Percentiles rank a stretch among this genome's conserved stretches.
Conservation (phyloP, 2,888 invertebrate species). For the Dyspetes luteomarginatus region DNA sequence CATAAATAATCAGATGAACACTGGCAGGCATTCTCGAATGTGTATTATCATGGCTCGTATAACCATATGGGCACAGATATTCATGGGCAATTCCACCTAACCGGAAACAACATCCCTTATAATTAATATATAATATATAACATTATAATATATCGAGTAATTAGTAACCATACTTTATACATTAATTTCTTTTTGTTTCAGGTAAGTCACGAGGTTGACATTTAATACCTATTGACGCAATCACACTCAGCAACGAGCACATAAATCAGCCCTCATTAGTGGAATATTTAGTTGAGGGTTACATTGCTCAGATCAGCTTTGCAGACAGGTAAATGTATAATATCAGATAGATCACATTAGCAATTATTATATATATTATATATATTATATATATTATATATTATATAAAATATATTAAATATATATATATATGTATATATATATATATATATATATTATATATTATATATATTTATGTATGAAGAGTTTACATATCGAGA, state of each 20-base stretch:
- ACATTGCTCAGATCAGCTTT: neutral
- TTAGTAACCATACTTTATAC: neutral
- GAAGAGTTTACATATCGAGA: constrained; percentile 8
- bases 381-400: neutral
- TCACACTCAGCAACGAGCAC: neutral
- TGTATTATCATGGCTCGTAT: no score
- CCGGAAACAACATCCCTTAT: no score
- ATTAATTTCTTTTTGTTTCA: constrained; percentile 53
- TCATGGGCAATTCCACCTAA: no score
- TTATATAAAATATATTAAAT: neutral
- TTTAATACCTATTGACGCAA: constrained; percentile 1
- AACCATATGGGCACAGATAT: no score
- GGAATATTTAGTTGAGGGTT: constrained; percentile 30
- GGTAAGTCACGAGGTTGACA: constrained; percentile 58
- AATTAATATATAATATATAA: no score
- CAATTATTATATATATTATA: neutral
- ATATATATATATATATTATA: neutral
- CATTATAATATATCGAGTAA: no score
- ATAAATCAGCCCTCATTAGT: constrained; percentile 28
- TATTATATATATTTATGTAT: neutral
- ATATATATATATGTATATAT: neutral
- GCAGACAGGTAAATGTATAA: constrained; percentile 16
- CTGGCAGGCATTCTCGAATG: no score
- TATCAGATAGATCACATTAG: neutral
- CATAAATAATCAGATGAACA: no score